Evolutionary conservation across 2,797 vertebrate species (phyloP), one percentile per base, ranked within the genome.

Genomic region (Sebastes reedi): DNA sequence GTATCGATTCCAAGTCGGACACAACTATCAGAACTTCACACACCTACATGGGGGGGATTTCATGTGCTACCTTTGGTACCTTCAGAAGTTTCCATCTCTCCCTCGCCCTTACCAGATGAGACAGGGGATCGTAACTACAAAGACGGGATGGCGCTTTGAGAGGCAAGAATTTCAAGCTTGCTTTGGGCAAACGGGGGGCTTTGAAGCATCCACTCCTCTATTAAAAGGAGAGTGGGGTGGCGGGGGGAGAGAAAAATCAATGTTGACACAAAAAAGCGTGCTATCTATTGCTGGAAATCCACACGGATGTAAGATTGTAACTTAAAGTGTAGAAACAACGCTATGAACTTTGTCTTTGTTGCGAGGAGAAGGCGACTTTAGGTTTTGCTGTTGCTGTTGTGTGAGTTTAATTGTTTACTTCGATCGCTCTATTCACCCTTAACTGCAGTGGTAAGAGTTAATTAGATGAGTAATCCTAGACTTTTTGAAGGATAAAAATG

Each of bases 131-230:
- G 91, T 80, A 92, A 92, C 95, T 97, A 97, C 97, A 97, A 97
- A 98, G 95, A 92, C 91, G 90, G 86, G 60, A 91, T 30, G 75
- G 84, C 27, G 91, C 96, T 97, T 97, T 97, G 96, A 97, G 97
- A 97, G 96, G 90, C 88, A 94, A 95, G 95, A 94, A 95, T 95
- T 95, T 95, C 95, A 94, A 95, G 96, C 94, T 97, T 91, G 97
- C 98, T 97, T 94, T 95, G 95, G 97, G 97, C 97, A 91, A 97
- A 93, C 79, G 90, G 84, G 77, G 78, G 73, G 27, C 90, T 94
- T 93, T 94, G 92, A 94, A 93, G 90, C 91, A 88, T 84, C 86
- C 84, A 84, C 82, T 92, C 83, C 88, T 93, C 91, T 89, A 92
- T 93, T 93, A 92, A 85, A 94, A 83, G 81, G 86, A 90, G 89